Evolutionary conservation across 2,797 vertebrate species (phyloP).

Genomic region (Micropoecilia bifurca): DNA sequence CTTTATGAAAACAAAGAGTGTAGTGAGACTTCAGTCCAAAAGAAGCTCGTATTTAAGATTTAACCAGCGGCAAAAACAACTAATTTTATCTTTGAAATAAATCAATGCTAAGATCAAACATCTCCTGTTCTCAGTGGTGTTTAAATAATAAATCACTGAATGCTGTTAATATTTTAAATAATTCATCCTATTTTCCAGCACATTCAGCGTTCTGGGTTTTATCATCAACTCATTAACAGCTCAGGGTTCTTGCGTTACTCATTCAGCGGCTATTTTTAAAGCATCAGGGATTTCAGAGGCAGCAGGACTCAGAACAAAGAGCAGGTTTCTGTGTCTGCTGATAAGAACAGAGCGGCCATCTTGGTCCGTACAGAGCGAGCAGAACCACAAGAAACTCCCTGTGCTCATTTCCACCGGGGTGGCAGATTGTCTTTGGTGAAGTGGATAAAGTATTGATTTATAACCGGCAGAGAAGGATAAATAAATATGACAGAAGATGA

Average conservation of each 20-base stretch:
- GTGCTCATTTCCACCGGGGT: slow-evolving; percentile 35
- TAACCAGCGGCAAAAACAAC: background rate
- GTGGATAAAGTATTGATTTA: slow-evolving; percentile 41
- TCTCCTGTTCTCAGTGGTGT: background rate
- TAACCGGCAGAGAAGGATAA: slow-evolving; percentile 3
- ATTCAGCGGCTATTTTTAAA: slow-evolving; percentile 66
- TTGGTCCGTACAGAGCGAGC: slow-evolving; percentile 26
- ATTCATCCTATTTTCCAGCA: slow-evolving; percentile 15
- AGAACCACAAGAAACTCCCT: slow-evolving; percentile 43
- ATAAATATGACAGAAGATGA: background rate
- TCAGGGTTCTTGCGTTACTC: slow-evolving; percentile 44
- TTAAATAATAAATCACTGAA: slow-evolving; percentile 7
- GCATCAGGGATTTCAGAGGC: slow-evolving; percentile 33
- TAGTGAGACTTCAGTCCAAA: background rate
- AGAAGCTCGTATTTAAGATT: background rate
- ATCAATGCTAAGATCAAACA: background rate
- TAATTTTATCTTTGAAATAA: background rate
- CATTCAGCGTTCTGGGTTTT: slow-evolving; percentile 47
- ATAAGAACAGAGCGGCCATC: slow-evolving; percentile 59
- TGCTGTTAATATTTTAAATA: slow-evolving; percentile 13
- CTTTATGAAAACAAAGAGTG: background rate
- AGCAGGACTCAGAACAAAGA: slow-evolving; percentile 52
- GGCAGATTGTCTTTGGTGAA: slow-evolving; percentile 18
- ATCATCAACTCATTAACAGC: slow-evolving; percentile 59
- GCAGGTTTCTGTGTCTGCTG: slow-evolving; percentile 57